Percentiles rank a stretch among this genome's conserved stretches.
Evolutionary conservation across 2,113 vertebrate species (phyloP).

Genomic region (Baryphthengus martii): DNA sequence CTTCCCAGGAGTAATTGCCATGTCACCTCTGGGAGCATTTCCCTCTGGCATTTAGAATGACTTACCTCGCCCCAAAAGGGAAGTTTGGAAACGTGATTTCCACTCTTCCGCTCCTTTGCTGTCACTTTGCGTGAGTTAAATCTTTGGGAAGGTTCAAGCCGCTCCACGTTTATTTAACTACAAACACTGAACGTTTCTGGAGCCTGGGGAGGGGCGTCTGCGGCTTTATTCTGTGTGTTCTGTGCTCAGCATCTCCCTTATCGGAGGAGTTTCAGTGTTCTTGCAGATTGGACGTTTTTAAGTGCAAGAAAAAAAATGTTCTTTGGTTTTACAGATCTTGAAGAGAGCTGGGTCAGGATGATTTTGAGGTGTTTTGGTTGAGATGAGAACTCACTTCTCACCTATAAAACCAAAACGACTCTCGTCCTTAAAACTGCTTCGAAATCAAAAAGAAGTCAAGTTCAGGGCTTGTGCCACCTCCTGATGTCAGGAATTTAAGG

Average conservation of each 20-base stretch:
- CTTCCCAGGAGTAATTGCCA: neutral
- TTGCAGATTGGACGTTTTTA: neutral
- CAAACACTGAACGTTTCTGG: neutral
- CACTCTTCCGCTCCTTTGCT: neutral
- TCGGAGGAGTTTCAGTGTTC: neutral
- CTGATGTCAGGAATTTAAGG: neutral
- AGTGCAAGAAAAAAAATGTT: neutral
- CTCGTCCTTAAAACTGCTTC: neutral
- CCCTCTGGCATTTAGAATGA: neutral
- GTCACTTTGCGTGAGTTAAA: neutral
- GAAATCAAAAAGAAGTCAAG: neutral
- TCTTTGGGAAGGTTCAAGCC: neutral
- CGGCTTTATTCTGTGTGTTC: neutral
- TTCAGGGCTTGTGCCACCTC: neutral
- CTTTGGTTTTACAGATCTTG: neutral
- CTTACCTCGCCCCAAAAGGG: neutral
- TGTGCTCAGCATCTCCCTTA: neutral
- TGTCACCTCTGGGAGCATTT: neutral
- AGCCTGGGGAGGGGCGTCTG: neutral
- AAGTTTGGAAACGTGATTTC: neutral
- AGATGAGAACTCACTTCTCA: neutral
- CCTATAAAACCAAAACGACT: neutral
- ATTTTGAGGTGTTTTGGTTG: neutral
- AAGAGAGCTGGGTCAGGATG: neutral
- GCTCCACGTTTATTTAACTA: neutral